Base-by-base conservation (phyloP, 1,140 invertebrate species). In the Papilio glaucus region DNA sequence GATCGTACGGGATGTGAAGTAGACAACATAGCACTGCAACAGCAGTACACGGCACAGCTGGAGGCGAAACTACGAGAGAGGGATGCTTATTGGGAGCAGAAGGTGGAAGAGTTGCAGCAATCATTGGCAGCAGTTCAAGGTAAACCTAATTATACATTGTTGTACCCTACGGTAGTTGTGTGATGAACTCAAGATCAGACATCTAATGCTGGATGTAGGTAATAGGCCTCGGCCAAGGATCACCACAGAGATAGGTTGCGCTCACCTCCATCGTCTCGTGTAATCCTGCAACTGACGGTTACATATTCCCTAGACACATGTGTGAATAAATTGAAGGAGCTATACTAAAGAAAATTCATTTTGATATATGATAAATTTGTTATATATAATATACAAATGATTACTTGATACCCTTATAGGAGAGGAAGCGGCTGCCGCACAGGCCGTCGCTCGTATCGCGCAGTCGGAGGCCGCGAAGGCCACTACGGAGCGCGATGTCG, bases 381-480 rank as follows among this genome's bases (percentile, higher is more conserved):
- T n/a, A n/a, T n/a, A n/a, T n/a, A n/a, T n/a, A n/a, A n/a, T n/a
- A n/a, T n/a, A n/a, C n/a, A n/a, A n/a, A n/a, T n/a, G n/a, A n/a
- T n/a, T 33, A 33, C 2, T 33, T 33, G 6, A 33, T 33, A 33
- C 6, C 6, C 2, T 33, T 33, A 33, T 33, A 93, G 92, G 92
- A 49, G 91, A 93, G 73, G 93, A 93, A 76, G 91, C 92, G 57
- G 78, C 88, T 4, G 93, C 92, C n/a, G 96, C 96, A 0, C 89
- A 93, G 72, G 78, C 88, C n/a, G 90, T 93, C 39, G 92, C 92
- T 12, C 81, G 93, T 0, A 86, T 86, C 6, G 93, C 90, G 5
- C 90, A 93, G 72, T 88, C 86, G 0, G 87, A 93, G 65, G 88
- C 88, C 8, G 82, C 84, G 9, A 80, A 83, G 38, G 87, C 88